phyloP scores from a whole-genome alignment of 1,140 invertebrate species.

The Drosophila sp. region DNA sequence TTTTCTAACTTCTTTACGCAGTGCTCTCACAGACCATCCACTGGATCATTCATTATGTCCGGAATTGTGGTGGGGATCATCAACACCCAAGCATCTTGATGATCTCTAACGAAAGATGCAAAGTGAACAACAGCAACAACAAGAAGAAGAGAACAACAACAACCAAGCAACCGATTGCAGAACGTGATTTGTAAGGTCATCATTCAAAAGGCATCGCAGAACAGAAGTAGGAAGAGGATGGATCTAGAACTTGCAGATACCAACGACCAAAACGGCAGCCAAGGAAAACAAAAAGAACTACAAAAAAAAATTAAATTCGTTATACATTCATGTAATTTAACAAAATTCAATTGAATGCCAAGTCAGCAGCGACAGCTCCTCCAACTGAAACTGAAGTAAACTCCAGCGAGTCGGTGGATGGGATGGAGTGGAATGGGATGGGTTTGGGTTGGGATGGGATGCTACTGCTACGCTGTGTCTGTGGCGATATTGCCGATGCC shows the following conservation, averaged over 20 bases:
- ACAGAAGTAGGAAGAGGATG: conserved; percentile 18
- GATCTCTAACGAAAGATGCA: conserved; percentile 42
- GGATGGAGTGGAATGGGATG: not conserved
- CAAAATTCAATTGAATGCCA: conserved; percentile 70
- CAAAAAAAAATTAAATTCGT: conserved; percentile 75
- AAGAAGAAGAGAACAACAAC: not conserved
- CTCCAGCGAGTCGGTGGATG: conserved; percentile 13
- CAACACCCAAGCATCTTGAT: conserved; percentile 70
- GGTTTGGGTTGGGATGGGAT: conserved; percentile 3
- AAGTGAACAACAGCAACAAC: conserved; percentile 35
- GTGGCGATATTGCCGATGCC: conserved; percentile 75
- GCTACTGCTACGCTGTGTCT: conserved; percentile 49
- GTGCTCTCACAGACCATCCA: conserved; percentile 34
- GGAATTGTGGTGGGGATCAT: conserved; percentile 53
- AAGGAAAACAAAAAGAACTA: not conserved
- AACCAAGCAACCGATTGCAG: conserved; percentile 55
- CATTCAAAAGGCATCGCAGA: conserved; percentile 72
- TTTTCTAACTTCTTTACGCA: too few species aligned
- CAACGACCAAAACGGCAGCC: conserved; percentile 16
- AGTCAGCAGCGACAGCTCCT: conserved; percentile 48
- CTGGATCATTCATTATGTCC: conserved; percentile 47
- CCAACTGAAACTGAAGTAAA: conserved; percentile 46
- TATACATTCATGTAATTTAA: conserved; percentile 82
- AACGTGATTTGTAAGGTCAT: conserved; percentile 82
- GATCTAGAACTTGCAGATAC: conserved; percentile 28